Base-by-base conservation (phyloP, 2,888 invertebrate species). In the Protodeltote pygarga region DNA sequence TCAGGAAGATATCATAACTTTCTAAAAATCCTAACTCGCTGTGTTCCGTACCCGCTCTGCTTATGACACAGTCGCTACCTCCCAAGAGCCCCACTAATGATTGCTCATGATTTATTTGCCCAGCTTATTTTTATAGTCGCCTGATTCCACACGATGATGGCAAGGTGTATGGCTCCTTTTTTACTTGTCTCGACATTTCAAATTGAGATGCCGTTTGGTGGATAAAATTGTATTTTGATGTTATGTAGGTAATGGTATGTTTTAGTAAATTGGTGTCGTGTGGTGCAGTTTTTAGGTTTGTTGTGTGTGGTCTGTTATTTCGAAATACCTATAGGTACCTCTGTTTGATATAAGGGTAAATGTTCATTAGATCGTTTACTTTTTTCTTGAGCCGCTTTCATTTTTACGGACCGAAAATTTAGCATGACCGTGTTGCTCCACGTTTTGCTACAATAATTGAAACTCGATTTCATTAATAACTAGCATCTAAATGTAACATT, bases 81-180 rank as follows among this genome's bases (percentile, higher is more conserved):
- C 45, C 52, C 63, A 65, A 72, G 70, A 72, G 71, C 77, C 73
- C 74, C 83, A 78, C 88, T 89, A 89, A 89, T 89, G 89, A 89
- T 89, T 78, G 83, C 75, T 78, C 85, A 89, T 89, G 87, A 89
- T 89, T 87, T 89, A 89, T 89, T 84, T 84, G 79, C 75, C 69
- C 72, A 75, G 78, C 80, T 81, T 74, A 81, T 85, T 88, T 87
- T 88, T 86, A 87, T 83, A 75, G 82, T 75, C 60, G 77, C 70
- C 75, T 72, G 81, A 81, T 77, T 78, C 76, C 65, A 65, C 67
- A 63, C 67, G 60, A 73, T 73, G 75, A 69, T 71, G 73, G 71
- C 65, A 78, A 82, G 81, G 82, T 84, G 81, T 77, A 74, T 58
- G 48, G 20, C 57, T 61, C 39, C 47, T 55, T 65, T 65, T 69